Evolutionary conservation across 2,797 vertebrate genomes (phyloP).

Genomic region (Anniella stebbinsi): DNA sequence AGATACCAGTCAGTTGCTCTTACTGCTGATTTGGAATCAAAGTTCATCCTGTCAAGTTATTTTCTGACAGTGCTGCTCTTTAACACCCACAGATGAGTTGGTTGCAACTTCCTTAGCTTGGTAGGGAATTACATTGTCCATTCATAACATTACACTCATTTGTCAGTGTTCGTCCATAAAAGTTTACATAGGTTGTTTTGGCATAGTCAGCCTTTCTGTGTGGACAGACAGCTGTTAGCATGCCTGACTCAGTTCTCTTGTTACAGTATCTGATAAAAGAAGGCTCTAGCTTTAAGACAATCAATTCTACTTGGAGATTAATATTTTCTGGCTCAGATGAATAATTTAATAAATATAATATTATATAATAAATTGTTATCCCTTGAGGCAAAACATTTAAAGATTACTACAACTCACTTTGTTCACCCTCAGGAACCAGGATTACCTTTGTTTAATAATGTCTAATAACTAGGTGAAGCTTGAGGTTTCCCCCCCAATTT

Average conservation of each 20-base stretch:
- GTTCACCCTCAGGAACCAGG: background rate
- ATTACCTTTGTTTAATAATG: background rate
- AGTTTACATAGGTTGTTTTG: conserved; percentile 18
- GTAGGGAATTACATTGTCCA: conserved; percentile 29
- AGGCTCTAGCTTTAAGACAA: conserved; percentile 39
- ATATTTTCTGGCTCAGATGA: conserved; percentile 24
- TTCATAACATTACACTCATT: conserved; percentile 1
- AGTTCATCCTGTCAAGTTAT: conserved; percentile 53
- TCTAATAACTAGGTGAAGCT: background rate
- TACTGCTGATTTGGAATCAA: conserved; percentile 60
- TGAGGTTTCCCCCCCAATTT: too few relatives aligned
- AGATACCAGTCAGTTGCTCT: conserved; percentile 59
- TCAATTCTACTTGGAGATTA: conserved; percentile 16
- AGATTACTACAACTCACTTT: background rate
- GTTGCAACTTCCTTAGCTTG: background rate
- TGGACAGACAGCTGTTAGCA: conserved; percentile 1
- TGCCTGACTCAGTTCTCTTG: conserved; percentile 14
- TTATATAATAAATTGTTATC: conserved; percentile 6
- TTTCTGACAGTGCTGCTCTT: conserved; percentile 49
- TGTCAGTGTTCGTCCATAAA: background rate
- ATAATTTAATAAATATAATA: background rate
- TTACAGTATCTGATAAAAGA: conserved; percentile 14
- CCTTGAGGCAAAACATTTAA: background rate
- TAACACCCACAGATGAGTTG: conserved; percentile 50
- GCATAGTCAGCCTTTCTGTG: conserved; percentile 11